Base-by-base conservation (phyloP, 2,797 vertebrate species). In the Thaleichthys pacificus region DNA sequence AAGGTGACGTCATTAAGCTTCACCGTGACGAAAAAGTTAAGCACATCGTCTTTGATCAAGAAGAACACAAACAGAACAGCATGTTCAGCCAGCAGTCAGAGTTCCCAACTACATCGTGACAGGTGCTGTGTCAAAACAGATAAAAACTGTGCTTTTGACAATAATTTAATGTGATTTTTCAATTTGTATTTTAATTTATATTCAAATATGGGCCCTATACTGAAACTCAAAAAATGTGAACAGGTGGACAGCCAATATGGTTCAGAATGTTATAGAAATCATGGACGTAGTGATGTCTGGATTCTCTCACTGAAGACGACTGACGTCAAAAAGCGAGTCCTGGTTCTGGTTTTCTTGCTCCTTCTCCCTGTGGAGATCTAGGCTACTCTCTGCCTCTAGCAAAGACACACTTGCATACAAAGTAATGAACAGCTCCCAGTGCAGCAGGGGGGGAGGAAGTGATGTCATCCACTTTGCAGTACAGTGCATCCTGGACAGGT, bases 391-490 rank as follows among this genome's bases (percentile, higher is more conserved):
- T 22, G 21, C 57, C 30, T 66, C 28, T 14, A 22, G 38, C 4
- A 8, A 15, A 19, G 26, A 57, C 54, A 30, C 49, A 66, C 32
- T 35, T 35, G 32, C 54, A 26, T 24, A 49, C 8, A 62, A 51
- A 58, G 30, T 22, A 67, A 74, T 19, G 47, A 47, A 54, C 35
- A 38, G n/a, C 58, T 54, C 4, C 58, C 28, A 57, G 58, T 30
- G 66, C 21, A 35, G 69, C 12, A 47, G 28, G 42, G 49, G 12
- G 49, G 49, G 35, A 26, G 49, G 47, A 56, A 28, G 60, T 69
- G 42, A 64, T n/a, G 67, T 62, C 66, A 64, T 64, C n/a, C 47
- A 62, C 57, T 68, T 57, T 68, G 60, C 49, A 74, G 30, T 14
- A 47, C 66, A 69, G 19, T 42, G 21, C 66, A 69, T 15, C n/a